These are phyloP conservation scores for Drosophila meridiana DNA, from an alignment of 2,888 invertebrate genomes.

Conservation along the genomic window DNA sequence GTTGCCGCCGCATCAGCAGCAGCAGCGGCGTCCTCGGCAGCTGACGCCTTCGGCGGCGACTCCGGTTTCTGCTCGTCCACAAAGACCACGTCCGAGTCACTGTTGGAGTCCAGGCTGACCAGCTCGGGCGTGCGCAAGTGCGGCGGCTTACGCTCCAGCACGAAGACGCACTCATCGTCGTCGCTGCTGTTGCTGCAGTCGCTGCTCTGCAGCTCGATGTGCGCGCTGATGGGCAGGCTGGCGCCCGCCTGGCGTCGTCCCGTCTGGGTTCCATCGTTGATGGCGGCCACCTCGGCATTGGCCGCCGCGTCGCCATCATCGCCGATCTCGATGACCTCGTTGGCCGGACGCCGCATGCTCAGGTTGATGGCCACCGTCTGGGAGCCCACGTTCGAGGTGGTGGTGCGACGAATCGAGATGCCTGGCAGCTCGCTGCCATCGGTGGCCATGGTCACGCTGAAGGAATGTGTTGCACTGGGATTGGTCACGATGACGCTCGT, in stretches of 20 bases:
- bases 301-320: constrained; percentile 75
- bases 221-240: constrained; percentile 71
- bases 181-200: constrained; percentile 59
- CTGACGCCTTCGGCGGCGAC: constrained; percentile 16
- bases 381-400: constrained; percentile 67
- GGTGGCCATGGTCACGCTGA: constrained; percentile 74
- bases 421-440: constrained; percentile 78
- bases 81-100: constrained; percentile 85
- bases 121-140: constrained; percentile 85
- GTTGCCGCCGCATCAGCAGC: not conserved
- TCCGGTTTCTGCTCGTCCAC: constrained; percentile 70
- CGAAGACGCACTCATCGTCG: constrained; percentile 84
- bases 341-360: constrained; percentile 82
- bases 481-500: constrained; percentile 73
- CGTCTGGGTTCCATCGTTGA: constrained; percentile 51
- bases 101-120: constrained; percentile 83
- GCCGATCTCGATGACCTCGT: constrained; percentile 73
- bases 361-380: constrained; percentile 83
- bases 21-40: constrained; percentile 1
- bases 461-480: constrained; percentile 75
- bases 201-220: constrained; percentile 81
- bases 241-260: constrained; percentile 61
- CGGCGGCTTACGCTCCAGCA: constrained; percentile 84
- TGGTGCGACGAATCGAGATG: constrained; percentile 69
- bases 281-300: constrained; percentile 75